Evolutionary conservation across 37 sponge, comb jelly and placozoan genomes (phyloP).

Genomic region (Oopsacas minuta): DNA sequence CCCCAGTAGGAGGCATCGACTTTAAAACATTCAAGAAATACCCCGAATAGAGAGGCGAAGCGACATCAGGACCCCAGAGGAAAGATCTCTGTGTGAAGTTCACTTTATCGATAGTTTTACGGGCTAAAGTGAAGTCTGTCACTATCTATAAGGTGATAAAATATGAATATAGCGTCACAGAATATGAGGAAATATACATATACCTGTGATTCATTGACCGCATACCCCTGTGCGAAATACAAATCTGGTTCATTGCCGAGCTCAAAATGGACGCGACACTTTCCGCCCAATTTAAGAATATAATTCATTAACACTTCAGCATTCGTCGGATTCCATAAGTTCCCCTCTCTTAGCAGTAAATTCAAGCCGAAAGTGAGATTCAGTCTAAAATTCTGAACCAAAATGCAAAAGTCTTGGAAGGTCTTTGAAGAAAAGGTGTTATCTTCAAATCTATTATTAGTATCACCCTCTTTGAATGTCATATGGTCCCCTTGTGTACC

Average conservation of each 20-base stretch:
- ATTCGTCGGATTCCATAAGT: not conserved
- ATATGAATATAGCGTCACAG: not conserved
- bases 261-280: not conserved
- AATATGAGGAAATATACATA: not conserved
- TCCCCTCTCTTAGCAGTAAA: not conserved
- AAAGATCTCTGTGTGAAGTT: not conserved
- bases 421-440: not conserved
- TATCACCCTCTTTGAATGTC: not conserved
- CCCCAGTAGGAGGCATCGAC: not conserved
- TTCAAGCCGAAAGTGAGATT: not conserved
- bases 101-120: not conserved
- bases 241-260: not conserved
- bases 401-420: not conserved
- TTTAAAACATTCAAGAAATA: not conserved
- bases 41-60: not conserved
- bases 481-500: slow-evolving; percentile 1
- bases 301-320: not conserved
- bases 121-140: not conserved
- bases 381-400: not conserved
- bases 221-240: not conserved
- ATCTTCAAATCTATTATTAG: not conserved
- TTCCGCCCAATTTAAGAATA: not conserved
- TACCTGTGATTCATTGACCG: not conserved
- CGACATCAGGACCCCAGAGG: not conserved
- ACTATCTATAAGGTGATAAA: not conserved